Evolutionary conservation across 2,888 invertebrate genomes (phyloP), one percentile per base, ranked within the genome.

Genomic region (Leptinotarsa haldemani): DNA sequence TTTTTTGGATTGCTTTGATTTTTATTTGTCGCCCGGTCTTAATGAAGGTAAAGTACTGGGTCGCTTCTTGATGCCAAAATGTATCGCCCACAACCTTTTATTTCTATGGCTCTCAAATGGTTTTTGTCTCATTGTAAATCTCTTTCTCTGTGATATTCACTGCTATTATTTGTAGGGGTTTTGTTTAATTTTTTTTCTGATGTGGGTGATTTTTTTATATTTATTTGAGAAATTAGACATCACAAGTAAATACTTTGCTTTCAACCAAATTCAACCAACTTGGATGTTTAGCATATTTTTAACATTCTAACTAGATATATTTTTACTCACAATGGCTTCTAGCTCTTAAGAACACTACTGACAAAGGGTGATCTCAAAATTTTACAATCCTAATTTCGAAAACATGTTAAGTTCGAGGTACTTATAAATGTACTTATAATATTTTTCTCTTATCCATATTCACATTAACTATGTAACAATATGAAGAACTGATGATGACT

Each of bases 111-210:
- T 67, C 64, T 64, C 25, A 13, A 53, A 64, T 46, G 22, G 9
- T 64, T 63, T 50, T 61, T 56, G 61, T 56, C 18, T 74, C 75
- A 71, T 77, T 75, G 58, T 40, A 50, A 66, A 53, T 76, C 75
- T 77, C 71, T 68, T 79, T 74, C 79, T 79, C 79, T 80, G 80
- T 80, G 80, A 80, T 80, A 80, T 77, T 76, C 74, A 78, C 75
- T 77, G 72, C 74, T 76, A 74, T 78, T 76, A 75, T 80, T 80
- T 77, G 73, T 77, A 72, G 73, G 71, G 67, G 70, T 69, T 16
- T 56, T 69, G 46, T 69, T 69, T 56, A 58, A n/a, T 63, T 53
- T 69, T 72, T 72, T 78, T 61, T 74, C 65, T 63, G 22, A 64
- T 61, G 80, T 78, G 76, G 78, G 80, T 76, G 78, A 65, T 63